A percentile compares a stretch with the other conserved stretches of the same genome.
These are phyloP conservation scores for Notarius quadriscutis DNA, from an alignment of 2,113 vertebrate genomes.

Conservation along the genomic window DNA sequence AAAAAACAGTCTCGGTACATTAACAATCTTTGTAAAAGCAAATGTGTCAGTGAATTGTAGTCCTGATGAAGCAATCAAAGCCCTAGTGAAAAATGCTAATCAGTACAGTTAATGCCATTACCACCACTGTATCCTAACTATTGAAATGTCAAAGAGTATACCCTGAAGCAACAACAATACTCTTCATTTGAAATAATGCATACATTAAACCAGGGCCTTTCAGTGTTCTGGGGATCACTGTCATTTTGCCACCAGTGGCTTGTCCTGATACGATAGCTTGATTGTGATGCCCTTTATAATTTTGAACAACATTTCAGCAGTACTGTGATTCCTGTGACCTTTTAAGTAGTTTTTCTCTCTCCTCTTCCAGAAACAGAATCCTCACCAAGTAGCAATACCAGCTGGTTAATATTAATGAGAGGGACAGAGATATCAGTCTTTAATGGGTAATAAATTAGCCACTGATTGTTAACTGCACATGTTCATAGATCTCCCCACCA, in stretches of 20 bases:
- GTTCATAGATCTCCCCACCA: constrained; percentile 52
- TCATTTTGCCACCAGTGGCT: constrained; percentile 60
- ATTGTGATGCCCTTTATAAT: constrained; percentile 72
- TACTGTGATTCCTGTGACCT: constrained; percentile 72
- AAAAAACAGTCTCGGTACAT: neutral
- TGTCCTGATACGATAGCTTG: constrained; percentile 65
- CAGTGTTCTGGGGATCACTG: constrained; percentile 54
- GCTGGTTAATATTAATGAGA: constrained; percentile 71
- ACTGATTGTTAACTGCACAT: constrained; percentile 61
- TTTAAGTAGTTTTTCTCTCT: constrained; percentile 63
- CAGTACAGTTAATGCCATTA: constrained; percentile 51
- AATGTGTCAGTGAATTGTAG: neutral
- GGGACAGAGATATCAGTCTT: constrained; percentile 62
- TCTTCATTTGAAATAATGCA: constrained; percentile 57
- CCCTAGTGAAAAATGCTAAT: constrained; percentile 41
- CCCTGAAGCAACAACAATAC: constrained; percentile 56
- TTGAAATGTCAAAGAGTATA: constrained; percentile 53
- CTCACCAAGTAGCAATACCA: constrained; percentile 52
- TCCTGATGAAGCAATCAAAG: constrained; percentile 20
- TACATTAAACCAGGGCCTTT: constrained; percentile 52
- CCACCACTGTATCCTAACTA: constrained; percentile 45
- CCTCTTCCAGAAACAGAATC: constrained; percentile 51
- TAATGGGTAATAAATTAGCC: constrained; percentile 65
- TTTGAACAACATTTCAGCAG: constrained; percentile 64
- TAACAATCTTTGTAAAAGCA: constrained; percentile 3